phyloP scores from a whole-genome alignment of 2,113 vertebrate genomes.

The Diglossa brunneiventris region DNA sequence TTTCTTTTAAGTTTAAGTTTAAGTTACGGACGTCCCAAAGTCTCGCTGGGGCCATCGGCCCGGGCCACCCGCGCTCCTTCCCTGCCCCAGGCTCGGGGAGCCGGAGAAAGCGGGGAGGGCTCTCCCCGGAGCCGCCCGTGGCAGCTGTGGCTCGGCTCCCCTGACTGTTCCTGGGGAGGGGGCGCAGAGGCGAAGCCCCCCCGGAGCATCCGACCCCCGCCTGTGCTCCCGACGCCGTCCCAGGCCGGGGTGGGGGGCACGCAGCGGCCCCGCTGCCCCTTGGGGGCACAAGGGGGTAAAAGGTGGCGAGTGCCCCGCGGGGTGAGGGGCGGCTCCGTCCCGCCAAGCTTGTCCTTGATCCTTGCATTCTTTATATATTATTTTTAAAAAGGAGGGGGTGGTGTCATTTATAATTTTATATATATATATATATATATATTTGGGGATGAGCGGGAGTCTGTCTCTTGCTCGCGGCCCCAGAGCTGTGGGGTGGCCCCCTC shows the following conservation, averaged over 20 bases:
- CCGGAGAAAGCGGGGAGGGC: background rate
- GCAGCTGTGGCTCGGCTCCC: background rate
- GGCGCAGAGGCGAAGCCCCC: background rate
- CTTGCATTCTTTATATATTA: background rate
- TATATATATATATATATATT: slow-evolving; percentile 1
- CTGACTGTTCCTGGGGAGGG: background rate
- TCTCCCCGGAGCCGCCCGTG: background rate
- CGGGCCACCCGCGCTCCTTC: background rate
- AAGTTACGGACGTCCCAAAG: background rate
- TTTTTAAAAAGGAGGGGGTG: background rate
- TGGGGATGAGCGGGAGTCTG: background rate
- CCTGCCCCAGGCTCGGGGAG: background rate
- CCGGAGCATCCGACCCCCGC: background rate
- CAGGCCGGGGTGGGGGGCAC: background rate
- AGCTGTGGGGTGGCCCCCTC: background rate
- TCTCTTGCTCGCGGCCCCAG: background rate
- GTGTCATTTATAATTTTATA: background rate
- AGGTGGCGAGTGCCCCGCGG: background rate
- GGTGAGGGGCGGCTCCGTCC: background rate
- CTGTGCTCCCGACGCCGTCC: background rate
- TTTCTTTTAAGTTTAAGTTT: background rate
- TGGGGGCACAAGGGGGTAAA: background rate
- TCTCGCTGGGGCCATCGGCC: background rate
- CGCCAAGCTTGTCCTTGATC: background rate
- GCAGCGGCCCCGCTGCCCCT: background rate